Base-by-base conservation (phyloP, 2,888 invertebrate species). In the Crossocerus cetratus region DNA sequence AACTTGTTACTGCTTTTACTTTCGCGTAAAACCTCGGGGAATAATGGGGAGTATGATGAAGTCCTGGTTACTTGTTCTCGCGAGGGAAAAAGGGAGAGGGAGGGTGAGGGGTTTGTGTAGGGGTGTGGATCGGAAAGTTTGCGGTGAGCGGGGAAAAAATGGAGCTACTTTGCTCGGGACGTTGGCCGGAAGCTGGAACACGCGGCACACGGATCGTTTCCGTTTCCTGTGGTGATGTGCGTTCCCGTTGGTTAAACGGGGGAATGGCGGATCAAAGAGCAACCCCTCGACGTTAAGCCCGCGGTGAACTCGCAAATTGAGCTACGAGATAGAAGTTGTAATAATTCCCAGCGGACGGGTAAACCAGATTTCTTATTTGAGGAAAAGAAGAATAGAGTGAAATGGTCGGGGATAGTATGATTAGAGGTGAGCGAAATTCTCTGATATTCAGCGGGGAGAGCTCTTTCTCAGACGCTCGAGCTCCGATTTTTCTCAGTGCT, bases 211-310 rank as follows among this genome's bases (percentile, higher is more conserved):
- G 63, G 63, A 72, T 71, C 65, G 68, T 65, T 80, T 77, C 59
- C 65, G 74, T 73, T 72, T 65, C 23, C 62, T 44, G 58, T 8
- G 66, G 60, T 43, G 64, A 65, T 67, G 49, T 62, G 22, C 76
- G 67, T 76, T 74, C 71, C 64, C 65, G 68, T 68, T 65, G 65
- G 72, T 68, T 72, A 68, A 57, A 68, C 76, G 54, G 65, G 68
- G 59, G 76, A 76, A 72, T 65, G 72, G 56, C 53, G 72, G 63
- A 68, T 75, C 76, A 71, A 76, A 76, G 65, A 75, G 71, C 70
- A 66, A 64, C 65, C 71, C 71, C 65, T 67, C 68, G 65, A 58
- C 67, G 68, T 70, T 58, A 43, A 58, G 60, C 70, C 57, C 43
- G 45, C 62, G 64, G 68, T 71, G 71, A 75, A 76, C 68, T 68